Percentiles rank a stretch among this genome's conserved stretches.
Conservation (phyloP, 2,797 vertebrate species). For the Ctenochaetus hawaiiensis region DNA sequence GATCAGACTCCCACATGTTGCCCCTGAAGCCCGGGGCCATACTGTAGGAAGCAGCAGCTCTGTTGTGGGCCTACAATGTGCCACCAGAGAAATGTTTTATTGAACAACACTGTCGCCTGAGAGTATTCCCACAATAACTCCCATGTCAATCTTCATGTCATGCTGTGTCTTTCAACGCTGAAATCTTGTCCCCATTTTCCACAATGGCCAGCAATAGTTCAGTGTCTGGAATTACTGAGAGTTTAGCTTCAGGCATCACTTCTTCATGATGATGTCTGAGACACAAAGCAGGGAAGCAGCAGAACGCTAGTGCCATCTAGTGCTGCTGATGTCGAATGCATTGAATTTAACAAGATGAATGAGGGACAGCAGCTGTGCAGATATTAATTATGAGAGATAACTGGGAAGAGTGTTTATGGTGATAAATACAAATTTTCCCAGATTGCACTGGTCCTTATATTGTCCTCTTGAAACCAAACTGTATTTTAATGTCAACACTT, state of each 20-base stretch:
- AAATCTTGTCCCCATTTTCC: slow-evolving; percentile 38
- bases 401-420: background rate
- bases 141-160: slow-evolving; percentile 57
- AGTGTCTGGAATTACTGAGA: slow-evolving; percentile 50
- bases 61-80: slow-evolving; percentile 39
- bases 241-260: slow-evolving; percentile 36
- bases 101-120: slow-evolving; percentile 32
- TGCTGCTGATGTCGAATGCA: slow-evolving; percentile 17
- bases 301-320: slow-evolving; percentile 64
- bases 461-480: background rate
- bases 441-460: background rate
- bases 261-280: slow-evolving; percentile 26
- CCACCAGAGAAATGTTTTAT: slow-evolving; percentile 29
- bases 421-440: too few species aligned
- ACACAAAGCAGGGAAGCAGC: background rate
- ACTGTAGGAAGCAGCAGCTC: slow-evolving; percentile 45
- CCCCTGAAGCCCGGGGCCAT: slow-evolving; percentile 49
- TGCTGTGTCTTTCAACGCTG: slow-evolving; percentile 40
- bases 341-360: background rate
- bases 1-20: slow-evolving; percentile 66
- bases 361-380: background rate
- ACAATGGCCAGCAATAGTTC: slow-evolving; percentile 38
- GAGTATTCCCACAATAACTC: slow-evolving; percentile 34
- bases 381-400: background rate
- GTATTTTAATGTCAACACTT: background rate